These are phyloP conservation scores for Dorcus hopei DNA, from an alignment of 2,888 invertebrate genomes.

Conservation along the genomic window DNA sequence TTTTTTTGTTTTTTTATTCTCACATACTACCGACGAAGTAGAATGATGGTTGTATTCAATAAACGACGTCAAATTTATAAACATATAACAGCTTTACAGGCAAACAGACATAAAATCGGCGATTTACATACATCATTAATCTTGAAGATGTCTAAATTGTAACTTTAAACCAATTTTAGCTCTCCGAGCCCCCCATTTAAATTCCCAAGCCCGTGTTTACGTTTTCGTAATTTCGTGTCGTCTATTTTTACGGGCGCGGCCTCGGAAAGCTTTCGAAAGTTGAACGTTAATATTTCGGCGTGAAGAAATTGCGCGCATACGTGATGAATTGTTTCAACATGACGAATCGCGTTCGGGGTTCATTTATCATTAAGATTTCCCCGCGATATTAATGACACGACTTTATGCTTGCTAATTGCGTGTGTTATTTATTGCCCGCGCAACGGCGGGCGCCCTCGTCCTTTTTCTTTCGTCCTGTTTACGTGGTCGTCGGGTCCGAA, in stretches of 20 bases:
- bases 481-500: background rate
- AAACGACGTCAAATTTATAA: conserved; percentile 18
- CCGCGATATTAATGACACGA: conserved; percentile 32
- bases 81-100: conserved; percentile 15
- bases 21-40: no score
- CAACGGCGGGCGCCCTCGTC: conserved; percentile 1
- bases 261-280: no score
- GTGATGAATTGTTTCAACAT: conserved; percentile 34
- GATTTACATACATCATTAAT: conserved; percentile 39
- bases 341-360: conserved; percentile 33
- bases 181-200: conserved; percentile 28
- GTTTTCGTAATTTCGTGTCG: conserved; percentile 12
- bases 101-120: conserved; percentile 33
- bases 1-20: no score
- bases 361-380: conserved; percentile 31
- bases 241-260: conserved; percentile 15
- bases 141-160: conserved; percentile 38
- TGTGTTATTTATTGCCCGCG: conserved; percentile 30
- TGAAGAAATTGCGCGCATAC: conserved; percentile 24
- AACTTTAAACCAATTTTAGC: conserved; percentile 35
- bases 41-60: conserved; percentile 23
- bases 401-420: conserved; percentile 33
- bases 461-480: background rate
- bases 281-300: conserved; percentile 2
- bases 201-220: conserved; percentile 21